A percentile compares a stretch with the other conserved stretches of the same genome.
These are phyloP conservation scores for Achlya flavicornis DNA, from an alignment of 2,888 invertebrate genomes.

Conservation along the genomic window DNA sequence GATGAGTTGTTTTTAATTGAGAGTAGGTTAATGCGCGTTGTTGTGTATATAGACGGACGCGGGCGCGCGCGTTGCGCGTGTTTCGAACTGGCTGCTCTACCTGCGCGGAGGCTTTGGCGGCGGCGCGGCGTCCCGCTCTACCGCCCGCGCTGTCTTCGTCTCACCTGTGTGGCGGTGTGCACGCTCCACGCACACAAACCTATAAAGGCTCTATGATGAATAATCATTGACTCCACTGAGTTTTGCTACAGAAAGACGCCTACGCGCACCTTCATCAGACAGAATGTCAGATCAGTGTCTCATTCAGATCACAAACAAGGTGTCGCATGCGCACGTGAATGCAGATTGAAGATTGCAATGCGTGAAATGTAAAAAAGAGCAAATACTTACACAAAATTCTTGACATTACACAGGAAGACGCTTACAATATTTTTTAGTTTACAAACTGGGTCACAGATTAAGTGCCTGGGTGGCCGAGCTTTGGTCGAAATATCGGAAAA, in stretches of 20 bases:
- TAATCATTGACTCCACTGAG: slow-evolving; percentile 35
- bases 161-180: slow-evolving; percentile 51
- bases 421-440: no score
- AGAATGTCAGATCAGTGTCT: not conserved
- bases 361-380: no score
- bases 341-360: no score
- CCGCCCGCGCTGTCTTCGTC: slow-evolving; percentile 49
- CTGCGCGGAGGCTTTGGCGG: slow-evolving; percentile 59
- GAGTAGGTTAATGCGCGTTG: slow-evolving; percentile 53
- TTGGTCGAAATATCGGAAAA: no score
- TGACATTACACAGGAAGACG: no score
- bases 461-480: no score
- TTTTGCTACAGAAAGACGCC: slow-evolving; percentile 11
- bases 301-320: slow-evolving; percentile 1
- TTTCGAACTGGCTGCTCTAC: slow-evolving; percentile 65
- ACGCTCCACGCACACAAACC: slow-evolving; percentile 27
- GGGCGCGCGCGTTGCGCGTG: slow-evolving; percentile 71
- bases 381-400: no score
- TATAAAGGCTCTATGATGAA: slow-evolving; percentile 16
- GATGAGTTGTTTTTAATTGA: slow-evolving; percentile 51
- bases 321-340: not conserved
- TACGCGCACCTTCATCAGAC: not conserved
- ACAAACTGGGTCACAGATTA: no score
- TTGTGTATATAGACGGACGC: slow-evolving; percentile 50
- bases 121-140: slow-evolving; percentile 62